Evolutionary conservation across 2,888 invertebrate genomes (phyloP), one percentile per base, ranked within the genome.

Genomic region (Kryphioiulus occultus): DNA sequence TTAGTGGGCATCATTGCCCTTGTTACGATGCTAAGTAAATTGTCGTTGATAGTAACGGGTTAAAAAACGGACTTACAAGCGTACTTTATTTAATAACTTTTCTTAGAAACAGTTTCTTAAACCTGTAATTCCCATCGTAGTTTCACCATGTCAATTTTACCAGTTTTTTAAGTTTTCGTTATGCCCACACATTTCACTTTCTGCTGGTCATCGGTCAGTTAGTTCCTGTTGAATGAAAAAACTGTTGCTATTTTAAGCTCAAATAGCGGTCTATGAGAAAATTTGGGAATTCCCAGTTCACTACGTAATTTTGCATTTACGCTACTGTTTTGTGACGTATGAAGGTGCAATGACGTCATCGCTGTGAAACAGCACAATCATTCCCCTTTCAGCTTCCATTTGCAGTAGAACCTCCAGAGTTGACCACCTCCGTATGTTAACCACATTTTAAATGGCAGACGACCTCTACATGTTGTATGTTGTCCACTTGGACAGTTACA

Each of bases 191-290:
- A 3, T 78, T 78, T 30, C 22, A 78, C 30, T 78, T 78, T 78
- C 78, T 78, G 30, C 10, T 78, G 78, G 78, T 78, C 78, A 78
- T 78, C 30, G 30, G 30, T 78, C 78, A 78, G 12, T 78, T 78
- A 78, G 78, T 78, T 78, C 78, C 78, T 78, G 78, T 78, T 78
- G 15, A 30, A 68, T 68, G 26, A 68, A 68, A 68, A 68, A 68
- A 26, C n/a, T 9, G 78, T 78, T 78, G 30, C 78, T 78, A 78
- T 78, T 78, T 78, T 30, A 15, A 12, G 15, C 15, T 10, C 7
- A 4, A 78, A 30, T 78, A 78, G 12, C 78, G 15, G 78, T 30
- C 10, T 30, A 78, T 78, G 30, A 30, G 26, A 12, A 78, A 78
- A 78, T 15, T 7, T 30, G 26, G 78, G 78, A 30, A 78, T 2